A percentile compares a stretch with the other conserved stretches of the same genome.
These are phyloP conservation scores for Mus caroli DNA, from an alignment of 2,797 vertebrate species.

Conservation along the genomic window DNA sequence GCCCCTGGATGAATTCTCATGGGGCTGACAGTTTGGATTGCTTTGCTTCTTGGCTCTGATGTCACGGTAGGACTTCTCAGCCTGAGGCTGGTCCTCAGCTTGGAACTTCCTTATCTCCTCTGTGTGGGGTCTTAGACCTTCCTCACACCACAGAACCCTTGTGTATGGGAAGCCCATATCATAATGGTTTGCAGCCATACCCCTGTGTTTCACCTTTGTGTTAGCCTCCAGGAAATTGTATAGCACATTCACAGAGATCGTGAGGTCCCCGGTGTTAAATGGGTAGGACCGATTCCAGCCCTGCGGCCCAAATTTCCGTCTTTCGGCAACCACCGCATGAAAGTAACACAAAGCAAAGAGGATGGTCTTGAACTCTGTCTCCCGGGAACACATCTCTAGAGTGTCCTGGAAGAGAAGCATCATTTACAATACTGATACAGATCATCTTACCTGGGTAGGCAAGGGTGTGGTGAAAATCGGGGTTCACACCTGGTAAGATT, in stretches of 20 bases:
- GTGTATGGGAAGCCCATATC: too few relatives aligned
- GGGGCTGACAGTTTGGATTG: background rate
- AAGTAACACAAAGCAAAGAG: constrained; percentile 97
- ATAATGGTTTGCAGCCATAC: background rate
- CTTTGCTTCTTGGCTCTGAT: background rate
- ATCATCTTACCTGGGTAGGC: fast-evolving
- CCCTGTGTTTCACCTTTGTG: constrained; percentile 89
- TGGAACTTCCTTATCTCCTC: background rate
- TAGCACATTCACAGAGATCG: constrained; percentile 95
- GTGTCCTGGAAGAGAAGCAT: constrained; percentile 91
- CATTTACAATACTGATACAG: background rate
- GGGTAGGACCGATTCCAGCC: constrained; percentile 97
- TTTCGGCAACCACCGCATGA: constrained; percentile 96
- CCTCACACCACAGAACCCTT: fast-evolving
- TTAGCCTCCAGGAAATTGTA: constrained; percentile 97
- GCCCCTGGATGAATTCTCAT: background rate
- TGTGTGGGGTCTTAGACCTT: background rate
- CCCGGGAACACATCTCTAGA: constrained; percentile 95
- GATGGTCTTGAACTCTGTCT: constrained; percentile 96
- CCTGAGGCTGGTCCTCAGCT: background rate
- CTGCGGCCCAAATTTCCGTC: constrained; percentile 96
- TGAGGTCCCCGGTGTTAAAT: constrained; percentile 96
- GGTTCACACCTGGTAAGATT: too few relatives aligned
- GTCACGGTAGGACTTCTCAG: background rate
- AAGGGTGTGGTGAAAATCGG: fast-evolving